Percentiles rank a stretch among this genome's conserved stretches.
phyloP scores from a whole-genome alignment of 2,797 vertebrate genomes.

The Myiotriccus ornatus region DNA sequence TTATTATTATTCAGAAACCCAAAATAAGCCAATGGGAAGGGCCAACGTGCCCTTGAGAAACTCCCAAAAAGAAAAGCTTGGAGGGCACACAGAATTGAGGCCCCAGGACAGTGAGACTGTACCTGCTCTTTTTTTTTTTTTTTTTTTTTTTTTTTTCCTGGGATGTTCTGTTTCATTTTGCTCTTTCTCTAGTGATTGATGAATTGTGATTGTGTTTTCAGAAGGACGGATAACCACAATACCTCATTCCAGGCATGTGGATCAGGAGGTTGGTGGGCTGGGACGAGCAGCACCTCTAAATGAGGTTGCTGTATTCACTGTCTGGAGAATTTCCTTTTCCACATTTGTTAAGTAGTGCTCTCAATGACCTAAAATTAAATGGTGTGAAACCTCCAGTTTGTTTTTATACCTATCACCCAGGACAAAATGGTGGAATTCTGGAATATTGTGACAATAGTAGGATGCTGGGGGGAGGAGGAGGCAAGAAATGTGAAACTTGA shows the following conservation, averaged over 20 bases:
- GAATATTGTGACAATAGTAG: background rate
- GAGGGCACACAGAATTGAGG: background rate
- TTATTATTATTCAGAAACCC: background rate
- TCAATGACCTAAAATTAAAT: background rate
- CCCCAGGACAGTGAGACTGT: background rate
- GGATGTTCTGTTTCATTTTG: background rate
- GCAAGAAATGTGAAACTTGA: background rate
- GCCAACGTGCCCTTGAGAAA: background rate
- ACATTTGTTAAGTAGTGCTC: background rate
- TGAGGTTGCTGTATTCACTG: background rate
- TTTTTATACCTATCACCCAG: background rate
- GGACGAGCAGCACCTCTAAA: fast-evolving
- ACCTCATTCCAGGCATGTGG: fast-evolving
- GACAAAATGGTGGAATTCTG: background rate
- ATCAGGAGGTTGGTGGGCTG: background rate
- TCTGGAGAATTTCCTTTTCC: background rate
- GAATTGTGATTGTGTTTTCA: background rate
- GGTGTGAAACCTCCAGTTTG: background rate
- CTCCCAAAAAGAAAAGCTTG: background rate
- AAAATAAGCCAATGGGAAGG: background rate
- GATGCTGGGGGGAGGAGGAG: background rate
- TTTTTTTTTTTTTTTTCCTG: background rate
- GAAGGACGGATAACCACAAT: background rate
- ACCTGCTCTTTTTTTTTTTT: background rate
- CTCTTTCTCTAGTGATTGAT: background rate